phyloP scores from a whole-genome alignment of 2,888 invertebrate genomes.

The Campopleginae sp. region DNA sequence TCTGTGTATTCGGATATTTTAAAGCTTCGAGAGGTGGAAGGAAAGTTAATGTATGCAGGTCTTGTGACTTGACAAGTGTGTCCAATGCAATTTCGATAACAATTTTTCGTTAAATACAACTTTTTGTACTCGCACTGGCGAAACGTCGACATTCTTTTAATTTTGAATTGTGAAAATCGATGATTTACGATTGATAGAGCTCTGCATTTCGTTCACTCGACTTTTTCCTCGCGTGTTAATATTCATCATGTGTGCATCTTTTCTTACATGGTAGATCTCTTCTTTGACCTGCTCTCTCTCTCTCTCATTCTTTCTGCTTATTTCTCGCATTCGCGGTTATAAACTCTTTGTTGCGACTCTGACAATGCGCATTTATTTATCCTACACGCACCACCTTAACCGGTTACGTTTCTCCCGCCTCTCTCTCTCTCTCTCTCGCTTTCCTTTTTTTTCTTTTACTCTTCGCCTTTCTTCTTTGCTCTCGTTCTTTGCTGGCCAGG shows the following conservation, averaged over 20 bases:
- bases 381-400: conserved; percentile 57
- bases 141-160: neutral
- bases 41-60: neutral
- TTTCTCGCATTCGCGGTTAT: conserved; percentile 38
- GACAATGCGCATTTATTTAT: conserved; percentile 61
- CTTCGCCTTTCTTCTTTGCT: conserved; percentile 34
- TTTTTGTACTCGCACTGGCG: neutral
- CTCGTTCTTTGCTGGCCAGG: conserved; percentile 9
- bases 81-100: neutral
- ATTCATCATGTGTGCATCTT: conserved; percentile 1
- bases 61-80: neutral
- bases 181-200: too few relatives aligned
- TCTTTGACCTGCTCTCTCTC: neutral
- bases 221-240: neutral
- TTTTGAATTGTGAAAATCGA: neutral
- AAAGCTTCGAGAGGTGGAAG: neutral
- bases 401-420: conserved; percentile 50
- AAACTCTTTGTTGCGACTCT: conserved; percentile 42
- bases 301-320: conserved; percentile 5
- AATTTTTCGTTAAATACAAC: neutral
- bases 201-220: neutral
- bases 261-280: neutral
- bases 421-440: conserved; percentile 14
- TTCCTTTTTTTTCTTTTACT: conserved; percentile 22
- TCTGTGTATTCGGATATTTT: neutral